A percentile compares a stretch with the other conserved stretches of the same genome.
Evolutionary conservation across 2,797 vertebrate genomes (phyloP).

Genomic region (Lindbergichthys nudifrons): DNA sequence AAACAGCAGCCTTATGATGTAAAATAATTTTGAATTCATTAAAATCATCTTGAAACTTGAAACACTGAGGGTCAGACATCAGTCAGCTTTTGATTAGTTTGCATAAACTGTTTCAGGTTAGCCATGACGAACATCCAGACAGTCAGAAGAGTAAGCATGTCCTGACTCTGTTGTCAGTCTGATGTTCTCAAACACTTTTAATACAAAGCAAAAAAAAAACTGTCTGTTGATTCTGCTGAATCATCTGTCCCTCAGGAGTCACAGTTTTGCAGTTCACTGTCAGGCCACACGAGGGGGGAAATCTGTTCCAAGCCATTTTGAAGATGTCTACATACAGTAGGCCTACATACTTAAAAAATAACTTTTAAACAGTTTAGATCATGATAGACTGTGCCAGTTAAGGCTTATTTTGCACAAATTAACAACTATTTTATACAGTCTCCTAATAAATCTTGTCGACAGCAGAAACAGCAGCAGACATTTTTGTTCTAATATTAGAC

Average conservation of each 20-base stretch:
- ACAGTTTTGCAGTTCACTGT: slow-evolving; percentile 57
- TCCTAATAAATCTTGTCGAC: too few species aligned
- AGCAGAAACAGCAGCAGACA: too few species aligned
- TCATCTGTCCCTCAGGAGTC: slow-evolving; percentile 52
- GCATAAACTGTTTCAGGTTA: background rate
- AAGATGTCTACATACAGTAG: background rate
- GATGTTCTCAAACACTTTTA: slow-evolving; percentile 46
- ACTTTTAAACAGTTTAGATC: background rate
- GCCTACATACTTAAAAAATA: background rate
- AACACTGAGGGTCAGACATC: background rate
- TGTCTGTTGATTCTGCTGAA: slow-evolving; percentile 62
- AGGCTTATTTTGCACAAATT: background rate
- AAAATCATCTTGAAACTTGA: background rate
- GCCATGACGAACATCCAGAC: background rate
- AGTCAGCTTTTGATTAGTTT: slow-evolving; percentile 3
- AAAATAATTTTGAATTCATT: background rate
- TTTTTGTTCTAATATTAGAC: too few species aligned
- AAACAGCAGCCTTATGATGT: background rate
- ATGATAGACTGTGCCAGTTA: background rate
- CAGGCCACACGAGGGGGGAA: slow-evolving; percentile 46
- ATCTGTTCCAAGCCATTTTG: slow-evolving; percentile 21
- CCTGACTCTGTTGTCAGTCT: slow-evolving; percentile 38
- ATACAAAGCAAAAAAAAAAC: slow-evolving; percentile 17
- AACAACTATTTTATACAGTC: slow-evolving; percentile 1
- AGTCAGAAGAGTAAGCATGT: slow-evolving; percentile 4